Conservation (phyloP, 2,113 vertebrate species). For the Stigmatopora argus region DNA sequence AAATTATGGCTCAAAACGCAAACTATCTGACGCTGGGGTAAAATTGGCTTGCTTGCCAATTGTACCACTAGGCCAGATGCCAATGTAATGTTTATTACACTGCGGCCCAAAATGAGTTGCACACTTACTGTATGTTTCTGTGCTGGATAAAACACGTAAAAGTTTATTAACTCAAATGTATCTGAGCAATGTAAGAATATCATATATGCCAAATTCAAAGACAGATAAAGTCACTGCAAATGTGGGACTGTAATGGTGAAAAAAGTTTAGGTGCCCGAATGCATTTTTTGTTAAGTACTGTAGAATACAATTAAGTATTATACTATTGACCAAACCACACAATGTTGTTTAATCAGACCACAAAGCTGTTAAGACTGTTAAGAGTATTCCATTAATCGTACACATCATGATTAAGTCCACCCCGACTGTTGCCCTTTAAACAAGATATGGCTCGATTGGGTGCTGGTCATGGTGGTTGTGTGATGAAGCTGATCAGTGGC, state of each 20-base stretch:
- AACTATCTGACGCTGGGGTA: no score
- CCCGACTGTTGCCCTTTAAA: slow-evolving; percentile 7
- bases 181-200: not conserved
- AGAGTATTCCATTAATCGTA: not conserved
- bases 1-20: no score
- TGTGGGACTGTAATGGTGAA: not conserved
- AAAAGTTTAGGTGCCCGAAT: no score
- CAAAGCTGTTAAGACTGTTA: no score
- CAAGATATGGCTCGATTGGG: slow-evolving; percentile 55
- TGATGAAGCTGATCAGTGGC: slow-evolving; percentile 51
- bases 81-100: no score
- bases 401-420: not conserved
- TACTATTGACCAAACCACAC: no score
- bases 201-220: not conserved
- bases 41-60: no score
- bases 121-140: not conserved
- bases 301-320: not conserved
- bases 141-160: not conserved
- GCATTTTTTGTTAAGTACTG: not conserved
- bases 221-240: not conserved
- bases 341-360: no score
- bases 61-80: no score
- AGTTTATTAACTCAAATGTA: not conserved
- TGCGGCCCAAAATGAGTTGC: no score
- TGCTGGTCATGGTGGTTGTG: slow-evolving; percentile 49